Base-by-base conservation (phyloP, 2,113 vertebrate genomes). In the Dissostichus mawsoni region DNA sequence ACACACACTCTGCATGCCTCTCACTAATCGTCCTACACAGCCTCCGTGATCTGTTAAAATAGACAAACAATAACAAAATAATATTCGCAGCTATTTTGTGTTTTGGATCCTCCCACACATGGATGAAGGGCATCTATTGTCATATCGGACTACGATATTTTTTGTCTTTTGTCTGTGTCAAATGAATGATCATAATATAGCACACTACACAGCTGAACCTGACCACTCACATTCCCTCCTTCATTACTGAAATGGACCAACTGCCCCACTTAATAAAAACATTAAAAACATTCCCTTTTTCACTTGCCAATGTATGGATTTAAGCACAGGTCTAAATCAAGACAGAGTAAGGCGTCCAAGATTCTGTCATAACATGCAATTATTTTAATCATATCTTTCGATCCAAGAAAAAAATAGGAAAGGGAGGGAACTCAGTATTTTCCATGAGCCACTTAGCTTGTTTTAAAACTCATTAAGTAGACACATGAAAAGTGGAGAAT, bases 21-120 rank as follows among this genome's bases (percentile, higher is more conserved):
- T 20, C 58, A 45, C 16, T 73, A 67, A 76, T 81, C 76, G 56
- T 57, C 74, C 62, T 71, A 10, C 71, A 36, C 57, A 61, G 45
- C 78, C 33, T 80, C 69, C 67, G 67, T 74, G 62, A n/a, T 53
- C 8, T 36, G 33, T 41, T 69, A 50, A 53, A 84, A 33, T 11
- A 25, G 48, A 63, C 55, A 69, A 57, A 64, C 45, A 71, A 1
- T 11, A 69, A 67, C 45, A 66, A 25, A 66, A 68, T 50, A 36
- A 33, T 13, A 68, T 36, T 48, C 5, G 33, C 20, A 10, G 33
- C 20, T n/a, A 57, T 36, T 45, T 16, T 23, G 12, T 14, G 36
- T 41, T 41, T 41, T 41, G 36, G 9, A 57, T 70, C 25, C 53
- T 57, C 20, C n/a, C 20, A 48, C 2, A 16, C 58, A 58, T 44